Evolutionary conservation across 2,888 invertebrate genomes (phyloP).

Genomic region (Apamea anceps): DNA sequence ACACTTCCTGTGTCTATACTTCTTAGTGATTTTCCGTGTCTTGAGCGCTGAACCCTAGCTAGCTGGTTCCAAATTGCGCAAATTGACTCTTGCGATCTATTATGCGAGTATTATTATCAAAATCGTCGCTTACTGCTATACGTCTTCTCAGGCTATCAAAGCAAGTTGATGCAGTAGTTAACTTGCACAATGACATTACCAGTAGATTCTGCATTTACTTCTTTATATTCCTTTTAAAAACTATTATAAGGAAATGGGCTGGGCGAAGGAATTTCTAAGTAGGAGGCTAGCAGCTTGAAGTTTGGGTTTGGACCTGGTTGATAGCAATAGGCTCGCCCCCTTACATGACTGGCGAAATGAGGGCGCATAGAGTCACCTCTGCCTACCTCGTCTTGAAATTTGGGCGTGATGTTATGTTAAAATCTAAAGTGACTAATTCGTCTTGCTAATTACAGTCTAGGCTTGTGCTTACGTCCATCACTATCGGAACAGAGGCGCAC

Average conservation of each 20-base stretch:
- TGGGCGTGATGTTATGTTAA: neutral
- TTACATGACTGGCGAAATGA: neutral
- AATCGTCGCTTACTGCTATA: neutral
- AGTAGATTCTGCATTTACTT: neutral
- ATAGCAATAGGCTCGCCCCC: neutral
- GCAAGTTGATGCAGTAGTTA: neutral
- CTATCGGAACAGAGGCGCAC: constrained; percentile 62
- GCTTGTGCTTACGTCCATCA: constrained; percentile 50
- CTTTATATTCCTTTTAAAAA: neutral
- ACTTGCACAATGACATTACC: neutral
- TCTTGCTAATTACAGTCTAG: constrained; percentile 34
- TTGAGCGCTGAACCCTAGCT: neutral
- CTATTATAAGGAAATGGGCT: neutral
- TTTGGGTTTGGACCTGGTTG: neutral
- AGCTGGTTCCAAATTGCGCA: neutral
- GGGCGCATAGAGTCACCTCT: too few relatives aligned
- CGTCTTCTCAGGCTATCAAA: neutral
- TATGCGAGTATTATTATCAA: neutral
- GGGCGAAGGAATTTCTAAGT: neutral
- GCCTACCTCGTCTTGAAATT: neutral
- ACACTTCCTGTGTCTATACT: neutral
- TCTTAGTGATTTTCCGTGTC: neutral
- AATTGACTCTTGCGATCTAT: neutral
- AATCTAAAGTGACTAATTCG: constrained; percentile 1
- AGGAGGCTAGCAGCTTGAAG: too few relatives aligned